Evolutionary conservation across 2,888 invertebrate genomes (phyloP), one percentile per base, ranked within the genome.

Genomic region (Corbicula japonica): DNA sequence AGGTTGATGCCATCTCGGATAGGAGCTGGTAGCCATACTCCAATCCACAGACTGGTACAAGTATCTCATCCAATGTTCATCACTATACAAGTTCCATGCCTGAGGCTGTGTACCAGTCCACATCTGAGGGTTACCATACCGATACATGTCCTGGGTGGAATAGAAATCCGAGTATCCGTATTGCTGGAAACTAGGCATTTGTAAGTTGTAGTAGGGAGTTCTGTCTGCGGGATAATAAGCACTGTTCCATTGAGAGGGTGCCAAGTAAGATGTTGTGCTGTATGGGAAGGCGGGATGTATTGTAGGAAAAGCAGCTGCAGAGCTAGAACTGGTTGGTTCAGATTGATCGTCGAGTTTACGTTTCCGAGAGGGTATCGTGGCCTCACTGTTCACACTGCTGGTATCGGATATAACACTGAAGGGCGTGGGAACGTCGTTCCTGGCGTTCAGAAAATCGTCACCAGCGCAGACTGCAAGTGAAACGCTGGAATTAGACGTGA

Each of bases 391-490:
- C 28, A 34, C 50, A 28, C 28, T 8, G n/a, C 54, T 54, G 2
- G n/a, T 8, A 26, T 66, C 66, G 0, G 63, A 63, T 8, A 50
- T 23, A 6, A 34, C 34, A 46, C 50, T 63, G 18, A 10, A 1
- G 18, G 66, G 66, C 10, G 66, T 66, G 12, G 66, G 41, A 18
- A 66, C 52, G 26, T 66, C 66, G 30, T 54, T 66, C 30, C 66
- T 66, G 30, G 26, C 66, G 28, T 52, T 66, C 30, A 66, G 38
- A 26, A 54, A 38, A 41, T 66, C 66, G 30, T 66, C 66, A 21
- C 12, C 18, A 12, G 28, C 48, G 44, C 12, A n/a, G 4, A 12
- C 38, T 5, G 23, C 30, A 10, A 52, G 54, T 23, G n/a, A n/a
- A n/a, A n/a, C n/a, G n/a, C n/a, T n/a, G n/a, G n/a, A n/a, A n/a